phyloP scores from a whole-genome alignment of 2,113 vertebrate species.

The Danionella cerebrum region DNA sequence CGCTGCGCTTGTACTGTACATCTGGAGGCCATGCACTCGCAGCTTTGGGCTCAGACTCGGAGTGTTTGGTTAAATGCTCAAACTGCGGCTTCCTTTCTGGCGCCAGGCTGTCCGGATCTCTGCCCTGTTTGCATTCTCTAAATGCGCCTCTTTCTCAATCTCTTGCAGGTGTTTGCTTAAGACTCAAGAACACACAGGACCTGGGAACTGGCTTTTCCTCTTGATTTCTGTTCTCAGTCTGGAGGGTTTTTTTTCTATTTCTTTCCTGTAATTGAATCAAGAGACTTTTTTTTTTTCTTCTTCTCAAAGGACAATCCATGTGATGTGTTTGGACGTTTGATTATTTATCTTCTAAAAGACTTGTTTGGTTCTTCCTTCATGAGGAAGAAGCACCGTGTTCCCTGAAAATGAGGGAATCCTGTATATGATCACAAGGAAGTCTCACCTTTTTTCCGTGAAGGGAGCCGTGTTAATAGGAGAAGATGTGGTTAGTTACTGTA shows the following conservation, averaged over 20 bases:
- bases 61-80: constrained; percentile 97
- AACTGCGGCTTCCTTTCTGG: constrained; percentile 95
- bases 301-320: constrained; percentile 73
- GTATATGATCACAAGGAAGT: constrained; percentile 62
- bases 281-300: constrained; percentile 53
- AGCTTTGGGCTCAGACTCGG: constrained; percentile 77
- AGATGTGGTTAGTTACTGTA: constrained; percentile 84
- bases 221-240: constrained; percentile 65
- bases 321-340: constrained; percentile 81
- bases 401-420: constrained; percentile 71
- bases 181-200: constrained; percentile 64
- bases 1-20: constrained; percentile 69
- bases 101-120: constrained; percentile 95
- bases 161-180: constrained; percentile 94
- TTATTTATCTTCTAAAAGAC: constrained; percentile 91
- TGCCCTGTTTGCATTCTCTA: constrained; percentile 88
- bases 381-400: constrained; percentile 90
- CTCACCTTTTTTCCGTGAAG: constrained; percentile 89
- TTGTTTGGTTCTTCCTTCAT: constrained; percentile 88
- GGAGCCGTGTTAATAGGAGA: constrained; percentile 81
- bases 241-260: constrained; percentile 63
- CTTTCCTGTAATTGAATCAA: constrained; percentile 67
- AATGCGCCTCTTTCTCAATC: constrained; percentile 87
- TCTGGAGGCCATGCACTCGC: constrained; percentile 90
- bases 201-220: constrained; percentile 64